Conservation (phyloP, 2,113 vertebrate genomes). For the Charadrius vociferus region DNA sequence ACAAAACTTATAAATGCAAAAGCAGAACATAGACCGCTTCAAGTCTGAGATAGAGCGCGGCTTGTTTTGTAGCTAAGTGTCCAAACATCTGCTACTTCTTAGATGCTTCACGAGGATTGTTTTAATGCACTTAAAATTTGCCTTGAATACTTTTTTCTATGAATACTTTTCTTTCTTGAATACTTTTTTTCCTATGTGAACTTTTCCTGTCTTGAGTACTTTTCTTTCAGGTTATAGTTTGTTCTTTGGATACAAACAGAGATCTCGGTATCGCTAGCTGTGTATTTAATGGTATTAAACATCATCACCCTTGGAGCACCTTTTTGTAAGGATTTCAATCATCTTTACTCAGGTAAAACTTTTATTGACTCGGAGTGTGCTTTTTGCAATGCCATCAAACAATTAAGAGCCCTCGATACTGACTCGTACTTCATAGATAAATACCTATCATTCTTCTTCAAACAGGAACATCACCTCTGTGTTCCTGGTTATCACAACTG, state of each 20-base stretch:
- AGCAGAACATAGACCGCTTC: neutral
- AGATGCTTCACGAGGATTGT: neutral
- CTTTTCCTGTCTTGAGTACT: neutral
- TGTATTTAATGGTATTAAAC: neutral
- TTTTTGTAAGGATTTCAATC: neutral
- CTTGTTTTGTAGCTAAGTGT: neutral
- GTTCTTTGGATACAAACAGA: neutral
- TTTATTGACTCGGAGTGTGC: neutral
- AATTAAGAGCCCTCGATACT: neutral
- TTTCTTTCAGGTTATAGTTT: neutral
- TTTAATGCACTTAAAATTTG: neutral
- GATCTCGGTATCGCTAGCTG: neutral
- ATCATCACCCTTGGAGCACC: neutral
- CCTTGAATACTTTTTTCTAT: neutral
- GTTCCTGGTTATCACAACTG: neutral
- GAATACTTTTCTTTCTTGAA: neutral
- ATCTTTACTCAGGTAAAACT: neutral
- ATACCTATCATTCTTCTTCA: neutral
- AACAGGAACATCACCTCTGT: neutral
- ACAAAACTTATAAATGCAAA: neutral
- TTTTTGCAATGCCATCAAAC: neutral
- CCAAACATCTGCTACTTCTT: neutral
- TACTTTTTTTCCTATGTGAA: neutral
- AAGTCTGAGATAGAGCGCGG: neutral
- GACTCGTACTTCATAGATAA: neutral